These are phyloP conservation scores for Zygaena filipendulae DNA, from an alignment of 2,888 invertebrate species.

Conservation along the genomic window DNA sequence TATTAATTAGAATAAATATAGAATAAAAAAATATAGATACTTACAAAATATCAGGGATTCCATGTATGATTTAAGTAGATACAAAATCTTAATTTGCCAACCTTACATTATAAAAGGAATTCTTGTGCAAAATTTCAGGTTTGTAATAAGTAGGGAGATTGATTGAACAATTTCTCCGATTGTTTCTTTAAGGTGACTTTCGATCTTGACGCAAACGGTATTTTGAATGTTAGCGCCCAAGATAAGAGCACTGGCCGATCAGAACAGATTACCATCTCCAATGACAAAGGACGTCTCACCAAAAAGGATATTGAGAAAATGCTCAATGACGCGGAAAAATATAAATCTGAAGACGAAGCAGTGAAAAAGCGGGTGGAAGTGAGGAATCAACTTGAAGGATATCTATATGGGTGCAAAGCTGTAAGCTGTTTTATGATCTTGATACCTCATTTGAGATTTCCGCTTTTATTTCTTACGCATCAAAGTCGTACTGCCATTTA, in stretches of 20 bases:
- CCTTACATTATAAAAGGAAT: no score
- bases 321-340: slow-evolving; percentile 83
- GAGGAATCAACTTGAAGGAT: slow-evolving; percentile 82
- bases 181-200: slow-evolving; percentile 90
- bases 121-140: no score
- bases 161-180: no score
- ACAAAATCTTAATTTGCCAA: no score
- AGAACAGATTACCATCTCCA: slow-evolving; percentile 86
- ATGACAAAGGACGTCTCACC: slow-evolving; percentile 85
- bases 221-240: slow-evolving; percentile 81
- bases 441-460: no score
- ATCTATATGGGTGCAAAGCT: slow-evolving; percentile 71
- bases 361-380: slow-evolving; percentile 74
- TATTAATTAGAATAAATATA: no score
- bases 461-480: no score
- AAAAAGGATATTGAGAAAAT: slow-evolving; percentile 91
- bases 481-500: no score
- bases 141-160: no score
- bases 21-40: no score
- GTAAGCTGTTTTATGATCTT: slow-evolving; percentile 31
- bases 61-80: no score
- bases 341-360: slow-evolving; percentile 79
- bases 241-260: slow-evolving; percentile 83
- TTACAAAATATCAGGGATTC: no score
- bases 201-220: slow-evolving; percentile 91